phyloP scores from a whole-genome alignment of 2,797 vertebrate species.

The Phoebastria nigripes region DNA sequence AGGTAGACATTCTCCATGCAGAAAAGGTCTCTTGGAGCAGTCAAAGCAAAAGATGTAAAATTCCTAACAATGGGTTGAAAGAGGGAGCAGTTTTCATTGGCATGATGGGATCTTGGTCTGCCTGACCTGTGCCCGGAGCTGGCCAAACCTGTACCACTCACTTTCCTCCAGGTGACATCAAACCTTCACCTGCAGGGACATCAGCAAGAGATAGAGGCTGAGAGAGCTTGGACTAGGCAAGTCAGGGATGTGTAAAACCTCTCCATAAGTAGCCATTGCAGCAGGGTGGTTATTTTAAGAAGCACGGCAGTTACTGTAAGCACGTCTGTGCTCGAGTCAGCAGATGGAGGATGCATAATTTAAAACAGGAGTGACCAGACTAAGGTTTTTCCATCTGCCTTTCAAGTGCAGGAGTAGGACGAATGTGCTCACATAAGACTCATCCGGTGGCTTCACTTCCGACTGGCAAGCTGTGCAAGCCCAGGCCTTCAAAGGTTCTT shows the following conservation, averaged over 20 bases:
- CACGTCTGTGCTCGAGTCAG: background rate
- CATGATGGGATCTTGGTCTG: background rate
- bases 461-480: background rate
- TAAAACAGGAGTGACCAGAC: slow-evolving; percentile 30
- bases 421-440: background rate
- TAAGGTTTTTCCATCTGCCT: slow-evolving; percentile 14
- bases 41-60: background rate
- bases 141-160: background rate
- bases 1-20: background rate
- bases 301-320: background rate
- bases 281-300: background rate
- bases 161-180: background rate
- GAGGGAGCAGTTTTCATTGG: background rate
- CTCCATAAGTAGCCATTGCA: background rate
- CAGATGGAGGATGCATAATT: slow-evolving; percentile 59
- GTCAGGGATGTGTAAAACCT: background rate
- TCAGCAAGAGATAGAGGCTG: background rate
- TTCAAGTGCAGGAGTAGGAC: background rate
- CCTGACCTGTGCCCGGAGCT: background rate
- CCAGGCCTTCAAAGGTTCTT: background rate
- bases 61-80: background rate
- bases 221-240: background rate
- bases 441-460: background rate
- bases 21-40: background rate
- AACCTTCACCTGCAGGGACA: background rate